These are phyloP conservation scores for Urechis unicinctus DNA, from an alignment of 2,888 invertebrate species.

Conservation along the genomic window DNA sequence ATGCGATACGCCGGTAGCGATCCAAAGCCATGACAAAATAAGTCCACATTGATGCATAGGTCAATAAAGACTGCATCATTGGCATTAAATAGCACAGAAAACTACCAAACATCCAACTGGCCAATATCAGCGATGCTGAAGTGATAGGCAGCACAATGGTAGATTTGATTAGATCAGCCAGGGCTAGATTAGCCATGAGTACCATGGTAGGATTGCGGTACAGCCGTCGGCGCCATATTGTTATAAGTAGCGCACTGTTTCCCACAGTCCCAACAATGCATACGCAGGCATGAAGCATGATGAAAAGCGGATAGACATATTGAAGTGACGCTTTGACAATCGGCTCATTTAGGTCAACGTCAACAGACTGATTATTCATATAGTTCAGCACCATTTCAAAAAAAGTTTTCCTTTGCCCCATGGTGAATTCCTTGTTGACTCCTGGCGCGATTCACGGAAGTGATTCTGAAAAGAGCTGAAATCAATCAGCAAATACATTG, in stretches of 20 bases:
- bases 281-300: slow-evolving; percentile 60
- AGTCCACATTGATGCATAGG: slow-evolving; percentile 66
- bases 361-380: too few species aligned
- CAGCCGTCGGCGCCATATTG: slow-evolving; percentile 52
- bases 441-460: too few species aligned
- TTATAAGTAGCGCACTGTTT: slow-evolving; percentile 59
- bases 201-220: slow-evolving; percentile 63
- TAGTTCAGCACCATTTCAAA: too few species aligned
- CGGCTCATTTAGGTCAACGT: slow-evolving; percentile 41
- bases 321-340: slow-evolving; percentile 57
- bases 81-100: slow-evolving; percentile 67
- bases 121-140: slow-evolving; percentile 62
- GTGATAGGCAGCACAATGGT: slow-evolving; percentile 64
- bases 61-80: slow-evolving; percentile 68
- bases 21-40: slow-evolving; percentile 65
- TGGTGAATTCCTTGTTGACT: too few species aligned
- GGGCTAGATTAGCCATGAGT: slow-evolving; percentile 63
- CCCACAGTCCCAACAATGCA: slow-evolving; percentile 54
- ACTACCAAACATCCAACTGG: slow-evolving; percentile 68
- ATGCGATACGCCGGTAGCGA: slow-evolving; percentile 61
- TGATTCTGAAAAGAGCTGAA: too few species aligned
- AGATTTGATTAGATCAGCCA: slow-evolving; percentile 65
- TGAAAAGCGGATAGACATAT: slow-evolving; percentile 59
- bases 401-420: too few species aligned
- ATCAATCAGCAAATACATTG: too few species aligned